Conservation (phyloP, 2,888 invertebrate species). For the Pandemis corylana region DNA sequence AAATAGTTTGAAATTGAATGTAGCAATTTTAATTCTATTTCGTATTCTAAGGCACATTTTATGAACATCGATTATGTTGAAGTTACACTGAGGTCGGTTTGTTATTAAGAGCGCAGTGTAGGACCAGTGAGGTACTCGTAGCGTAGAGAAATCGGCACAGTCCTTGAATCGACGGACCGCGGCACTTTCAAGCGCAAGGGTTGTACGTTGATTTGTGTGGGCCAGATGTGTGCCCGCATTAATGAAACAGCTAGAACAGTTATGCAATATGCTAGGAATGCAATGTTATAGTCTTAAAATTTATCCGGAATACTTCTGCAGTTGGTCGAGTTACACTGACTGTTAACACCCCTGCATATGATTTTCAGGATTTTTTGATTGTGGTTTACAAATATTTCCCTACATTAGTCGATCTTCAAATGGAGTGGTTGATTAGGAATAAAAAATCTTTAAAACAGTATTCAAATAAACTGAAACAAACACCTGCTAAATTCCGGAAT, state of each 20-base stretch:
- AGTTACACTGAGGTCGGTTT: not conserved
- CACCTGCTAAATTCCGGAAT: too few relatives aligned
- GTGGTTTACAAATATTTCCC: too few relatives aligned
- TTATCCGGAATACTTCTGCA: too few relatives aligned
- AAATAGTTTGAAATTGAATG: not conserved
- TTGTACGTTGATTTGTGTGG: not conserved
- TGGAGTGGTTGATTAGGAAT: too few relatives aligned
- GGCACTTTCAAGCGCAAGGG: slow-evolving; percentile 1
- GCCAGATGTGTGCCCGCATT: not conserved
- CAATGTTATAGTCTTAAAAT: too few relatives aligned
- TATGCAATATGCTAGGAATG: not conserved
- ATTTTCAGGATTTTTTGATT: too few relatives aligned
- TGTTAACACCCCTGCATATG: too few relatives aligned
- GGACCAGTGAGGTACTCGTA: not conserved
- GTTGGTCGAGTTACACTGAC: too few relatives aligned
- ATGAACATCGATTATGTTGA: not conserved
- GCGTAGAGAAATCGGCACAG: not conserved
- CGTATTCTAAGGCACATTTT: not conserved
- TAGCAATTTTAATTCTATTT: not conserved
- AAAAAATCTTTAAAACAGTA: too few relatives aligned
- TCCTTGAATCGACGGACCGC: not conserved
- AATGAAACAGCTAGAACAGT: not conserved
- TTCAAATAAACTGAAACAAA: too few relatives aligned
- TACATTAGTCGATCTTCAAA: too few relatives aligned
- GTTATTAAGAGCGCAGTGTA: not conserved